phyloP scores from a whole-genome alignment of 2,888 invertebrate species.

The Chymomyza procnemis region DNA sequence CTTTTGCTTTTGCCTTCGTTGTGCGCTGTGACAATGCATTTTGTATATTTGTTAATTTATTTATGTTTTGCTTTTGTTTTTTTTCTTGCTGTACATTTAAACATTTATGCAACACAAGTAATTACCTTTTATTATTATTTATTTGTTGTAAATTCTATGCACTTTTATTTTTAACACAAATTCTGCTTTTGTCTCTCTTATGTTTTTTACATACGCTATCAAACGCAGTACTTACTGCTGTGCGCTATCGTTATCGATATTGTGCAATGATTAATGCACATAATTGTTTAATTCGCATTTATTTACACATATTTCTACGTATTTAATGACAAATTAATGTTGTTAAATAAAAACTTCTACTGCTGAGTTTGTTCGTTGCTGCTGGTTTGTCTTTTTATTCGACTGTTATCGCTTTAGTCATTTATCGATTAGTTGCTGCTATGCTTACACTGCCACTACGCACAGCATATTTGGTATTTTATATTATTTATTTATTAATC shows the following conservation, averaged over 20 bases:
- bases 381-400: not conserved
- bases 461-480: no score
- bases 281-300: not conserved
- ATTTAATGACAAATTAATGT: not conserved
- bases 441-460: no score
- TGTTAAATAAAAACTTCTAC: no score
- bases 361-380: no score
- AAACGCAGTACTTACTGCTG: not conserved
- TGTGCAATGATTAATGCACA: not conserved
- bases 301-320: not conserved
- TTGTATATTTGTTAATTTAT: not conserved
- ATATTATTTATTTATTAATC: no score
- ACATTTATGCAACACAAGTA: constrained; percentile 25
- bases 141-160: constrained; percentile 40
- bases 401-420: no score
- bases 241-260: not conserved
- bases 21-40: not conserved
- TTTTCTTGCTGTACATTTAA: not conserved
- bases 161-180: constrained; percentile 27
- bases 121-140: no score
- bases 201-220: not conserved
- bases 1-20: not conserved
- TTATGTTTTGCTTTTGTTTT: constrained; percentile 1
- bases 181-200: not conserved
- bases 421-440: no score